Evolutionary conservation across 2,888 invertebrate genomes (phyloP).

Genomic region (Taphrorychus bicolor): DNA sequence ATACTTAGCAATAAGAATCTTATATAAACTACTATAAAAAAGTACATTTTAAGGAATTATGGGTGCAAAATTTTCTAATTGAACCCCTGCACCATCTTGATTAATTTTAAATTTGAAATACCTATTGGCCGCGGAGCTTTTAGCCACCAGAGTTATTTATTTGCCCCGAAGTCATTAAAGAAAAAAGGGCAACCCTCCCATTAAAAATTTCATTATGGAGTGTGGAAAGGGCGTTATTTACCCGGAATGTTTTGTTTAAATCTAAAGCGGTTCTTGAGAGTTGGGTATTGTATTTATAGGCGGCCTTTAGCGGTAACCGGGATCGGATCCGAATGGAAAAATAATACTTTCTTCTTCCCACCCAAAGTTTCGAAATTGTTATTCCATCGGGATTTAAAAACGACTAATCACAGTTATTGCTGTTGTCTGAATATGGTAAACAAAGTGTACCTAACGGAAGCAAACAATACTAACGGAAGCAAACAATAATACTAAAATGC

Average conservation of each 20-base stretch:
- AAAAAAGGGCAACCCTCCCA: not conserved
- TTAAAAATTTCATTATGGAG: slow-evolving; percentile 8
- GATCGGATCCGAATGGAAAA: not conserved
- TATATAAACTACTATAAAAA: too few species aligned
- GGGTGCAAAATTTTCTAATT: too few species aligned
- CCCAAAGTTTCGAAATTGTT: not conserved
- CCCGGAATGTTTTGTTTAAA: slow-evolving; percentile 9
- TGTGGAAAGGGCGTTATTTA: slow-evolving; percentile 5
- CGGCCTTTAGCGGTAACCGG: not conserved
- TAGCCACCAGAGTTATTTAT: not conserved
- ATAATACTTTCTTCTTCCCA: not conserved
- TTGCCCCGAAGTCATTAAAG: not conserved
- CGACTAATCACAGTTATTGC: too few species aligned
- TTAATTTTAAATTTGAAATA: too few species aligned
- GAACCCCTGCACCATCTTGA: too few species aligned
- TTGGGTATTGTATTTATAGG: slow-evolving; percentile 2
- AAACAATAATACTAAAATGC: too few species aligned
- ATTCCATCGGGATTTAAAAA: not conserved
- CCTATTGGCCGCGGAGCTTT: not conserved
- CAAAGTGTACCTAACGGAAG: too few species aligned
- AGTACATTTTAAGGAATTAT: too few species aligned
- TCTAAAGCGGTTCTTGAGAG: slow-evolving; percentile 4
- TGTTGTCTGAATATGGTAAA: too few species aligned
- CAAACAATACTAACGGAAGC: not conserved
- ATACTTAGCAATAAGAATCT: too few species aligned